Evolutionary conservation across 2,888 invertebrate species (phyloP), one percentile per base, ranked within the genome.

Genomic region (Aspidiotus rigidus): DNA sequence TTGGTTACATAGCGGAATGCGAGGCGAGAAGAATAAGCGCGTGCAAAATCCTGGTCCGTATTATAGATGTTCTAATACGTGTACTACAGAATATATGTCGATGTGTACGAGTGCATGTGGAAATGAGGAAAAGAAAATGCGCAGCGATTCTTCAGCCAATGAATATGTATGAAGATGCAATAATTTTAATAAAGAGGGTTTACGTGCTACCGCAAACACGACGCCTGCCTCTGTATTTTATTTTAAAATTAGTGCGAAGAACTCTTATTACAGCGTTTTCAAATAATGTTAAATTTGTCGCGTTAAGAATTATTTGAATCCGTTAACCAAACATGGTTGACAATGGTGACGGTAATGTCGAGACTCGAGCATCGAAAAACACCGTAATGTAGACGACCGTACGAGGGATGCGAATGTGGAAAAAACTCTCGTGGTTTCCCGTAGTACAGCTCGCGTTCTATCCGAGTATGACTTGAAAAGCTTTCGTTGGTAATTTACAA

Each of bases 61-160:
- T 28, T 28, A 28, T 28, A 28, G 28, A 28, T 28, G 53, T 53
- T 13, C 53, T 11, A 13, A 53, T 13, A n/a, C 53, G 53, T 53
- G 56, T 17, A 55, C 9, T 11, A 55, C 16, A 17, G 56, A 17
- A 13, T 15, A 17, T n/a, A 17, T 15, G 10, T n/a, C 15, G 15
- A 13, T 53, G 53, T 55, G 56, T n/a, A 15, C n/a, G 56, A 8
- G 56, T 56, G 59, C 59, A 59, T 66, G 66, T 66, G 60, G 66
- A 66, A 66, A 66, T 66, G 66, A 66, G 66, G 66, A 66, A 66
- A 66, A 66, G 66, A 66, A 66, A 66, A 66, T 66, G 66, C 66
- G 66, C 66, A 66, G 66, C 66, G 66, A 66, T 66, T 66, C 66
- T 66, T 66, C 13, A 59, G 59, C 66, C 66, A 49, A 66, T 66